Conservation (phyloP, 1,140 invertebrate species). For the Heliconius nattereri region DNA sequence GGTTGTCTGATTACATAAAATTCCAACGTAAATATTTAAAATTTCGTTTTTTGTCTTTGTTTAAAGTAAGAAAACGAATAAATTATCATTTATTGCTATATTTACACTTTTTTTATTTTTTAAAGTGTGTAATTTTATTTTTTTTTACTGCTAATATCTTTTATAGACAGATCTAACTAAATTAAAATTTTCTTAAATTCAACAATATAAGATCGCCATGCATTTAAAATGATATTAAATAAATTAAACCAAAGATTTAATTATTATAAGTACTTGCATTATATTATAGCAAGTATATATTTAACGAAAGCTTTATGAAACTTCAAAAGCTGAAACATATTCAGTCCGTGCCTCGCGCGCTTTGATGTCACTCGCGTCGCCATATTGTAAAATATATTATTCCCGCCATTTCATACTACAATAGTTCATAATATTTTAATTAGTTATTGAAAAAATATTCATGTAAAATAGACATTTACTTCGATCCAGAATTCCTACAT, state of each 20-base stretch:
- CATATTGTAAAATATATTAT: conserved; percentile 47
- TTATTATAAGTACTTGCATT: background rate
- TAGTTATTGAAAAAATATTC: too few species aligned
- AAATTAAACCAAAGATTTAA: background rate
- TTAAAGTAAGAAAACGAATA: too few species aligned
- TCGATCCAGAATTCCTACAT: background rate
- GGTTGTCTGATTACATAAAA: too few species aligned
- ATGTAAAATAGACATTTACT: too few species aligned
- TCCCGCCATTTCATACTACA: conserved; percentile 52
- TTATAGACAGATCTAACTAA: background rate
- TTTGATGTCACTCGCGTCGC: conserved; percentile 51
- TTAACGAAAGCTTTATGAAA: conserved; percentile 20
- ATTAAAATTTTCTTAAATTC: background rate
- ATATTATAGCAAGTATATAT: background rate
- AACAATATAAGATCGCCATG: background rate
- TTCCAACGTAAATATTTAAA: too few species aligned
- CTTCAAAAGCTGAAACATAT: conserved; percentile 44
- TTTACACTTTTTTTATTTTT: too few species aligned
- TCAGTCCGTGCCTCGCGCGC: conserved; percentile 60
- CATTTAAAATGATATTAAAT: background rate
- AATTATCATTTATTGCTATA: too few species aligned
- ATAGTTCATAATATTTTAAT: conserved; percentile 13
- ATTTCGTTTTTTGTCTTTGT: too few species aligned
- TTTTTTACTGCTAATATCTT: too few species aligned
- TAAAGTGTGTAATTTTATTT: too few species aligned